Conservation (phyloP, 2,888 invertebrate genomes). For the Dichetophora obliterata region DNA sequence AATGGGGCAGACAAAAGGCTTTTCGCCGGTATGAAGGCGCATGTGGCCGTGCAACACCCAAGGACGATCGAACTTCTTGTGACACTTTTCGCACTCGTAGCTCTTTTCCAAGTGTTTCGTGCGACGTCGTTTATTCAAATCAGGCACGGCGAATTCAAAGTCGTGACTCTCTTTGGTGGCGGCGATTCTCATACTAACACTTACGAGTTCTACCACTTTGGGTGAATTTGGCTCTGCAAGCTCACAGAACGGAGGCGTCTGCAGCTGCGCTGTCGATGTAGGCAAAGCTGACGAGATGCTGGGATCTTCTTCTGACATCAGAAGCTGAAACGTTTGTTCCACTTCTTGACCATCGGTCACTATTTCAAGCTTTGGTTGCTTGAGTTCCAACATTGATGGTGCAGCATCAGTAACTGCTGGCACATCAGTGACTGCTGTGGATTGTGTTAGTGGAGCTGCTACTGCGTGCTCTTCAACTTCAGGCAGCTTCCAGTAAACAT, state of each 20-base stretch:
- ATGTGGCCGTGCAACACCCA: slow-evolving; percentile 80
- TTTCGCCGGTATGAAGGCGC: slow-evolving; percentile 78
- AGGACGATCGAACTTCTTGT: slow-evolving; percentile 77
- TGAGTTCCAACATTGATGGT: background rate
- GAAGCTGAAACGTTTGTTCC: background rate
- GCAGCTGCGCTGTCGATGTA: background rate
- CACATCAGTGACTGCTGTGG: background rate
- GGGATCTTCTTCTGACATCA: background rate
- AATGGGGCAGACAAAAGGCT: slow-evolving; percentile 77
- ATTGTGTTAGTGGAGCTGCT: background rate
- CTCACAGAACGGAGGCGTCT: background rate
- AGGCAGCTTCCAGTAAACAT: slow-evolving; percentile 50
- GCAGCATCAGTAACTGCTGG: background rate
- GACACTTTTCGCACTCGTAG: slow-evolving; percentile 69
- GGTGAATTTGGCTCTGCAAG: background rate
- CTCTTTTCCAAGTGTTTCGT: slow-evolving; percentile 52
- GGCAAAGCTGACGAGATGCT: background rate
- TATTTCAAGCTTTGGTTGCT: background rate
- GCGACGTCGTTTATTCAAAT: slow-evolving; percentile 50
- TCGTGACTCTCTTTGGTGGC: slow-evolving; percentile 42
- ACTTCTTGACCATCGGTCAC: background rate
- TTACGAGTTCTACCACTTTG: background rate
- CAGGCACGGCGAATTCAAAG: slow-evolving; percentile 48
- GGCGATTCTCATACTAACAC: background rate
- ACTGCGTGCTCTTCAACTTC: slow-evolving; percentile 39